Evolutionary conservation across 53 echinoderm and acorn worm species (phyloP), one percentile per base, ranked within the genome.

Genomic region (Pentamera pediparva): DNA sequence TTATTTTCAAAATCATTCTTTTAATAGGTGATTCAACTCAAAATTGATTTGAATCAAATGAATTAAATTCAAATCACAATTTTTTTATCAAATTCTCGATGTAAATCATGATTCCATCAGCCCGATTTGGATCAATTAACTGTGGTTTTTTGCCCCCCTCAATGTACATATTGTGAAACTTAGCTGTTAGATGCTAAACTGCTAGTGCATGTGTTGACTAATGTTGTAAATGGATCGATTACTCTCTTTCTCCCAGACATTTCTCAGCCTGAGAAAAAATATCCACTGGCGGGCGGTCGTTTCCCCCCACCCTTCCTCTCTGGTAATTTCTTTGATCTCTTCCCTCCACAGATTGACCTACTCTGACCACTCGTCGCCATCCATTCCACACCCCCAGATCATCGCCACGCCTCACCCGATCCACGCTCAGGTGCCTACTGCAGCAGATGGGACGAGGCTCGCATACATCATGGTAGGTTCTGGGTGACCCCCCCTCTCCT

Each of bases 401-500:
- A 76, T 98, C 49, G 85, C 89, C 12, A 82, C 88, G 18, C 98
- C 91, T 51, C 91, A 92, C 76, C 88, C 89, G 70, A 71, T 92
- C 37, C 90, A 90, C 50, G 91, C 89, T 39, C 98, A 98, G 84
- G 78, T 98, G 64, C 98, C 91, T 3, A 72, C 67, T 22, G 85
- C 81, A 18, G 61, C 76, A 8, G 92, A 98, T 36, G 93, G 86
- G 12, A 88, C 92, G n/a, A 61, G 91, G 64, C 47, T 98, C 38
- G 82, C 98, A 7, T 98, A 98, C 28, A 92, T 98, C 83, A 65
- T 98, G 88, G 98, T 98, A 98, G 45, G 98, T 63, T 40, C 29
- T 31, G 20, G 18, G 25, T 4, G 3, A 45, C 13, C 12, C 13
- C 12, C 47, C 47, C 13, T 45, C 47, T 15, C n/a, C n/a, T 45